phyloP scores from a whole-genome alignment of 1,140 invertebrate species.

The Drosophila pandora region DNA sequence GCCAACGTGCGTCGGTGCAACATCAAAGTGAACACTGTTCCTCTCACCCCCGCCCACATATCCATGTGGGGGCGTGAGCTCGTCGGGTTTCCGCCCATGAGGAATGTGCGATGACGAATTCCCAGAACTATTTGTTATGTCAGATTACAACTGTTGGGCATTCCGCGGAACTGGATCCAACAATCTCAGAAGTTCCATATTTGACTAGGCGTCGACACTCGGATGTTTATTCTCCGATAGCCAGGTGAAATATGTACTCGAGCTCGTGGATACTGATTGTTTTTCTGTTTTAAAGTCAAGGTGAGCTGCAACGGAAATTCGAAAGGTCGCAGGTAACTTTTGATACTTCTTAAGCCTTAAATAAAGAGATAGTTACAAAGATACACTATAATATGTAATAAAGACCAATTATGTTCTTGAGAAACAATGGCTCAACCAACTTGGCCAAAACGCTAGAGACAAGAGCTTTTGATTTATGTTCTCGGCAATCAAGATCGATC shows the following conservation, averaged over 20 bases:
- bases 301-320: neutral
- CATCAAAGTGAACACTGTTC: slow-evolving; percentile 47
- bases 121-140: slow-evolving; percentile 46
- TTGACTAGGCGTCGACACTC: slow-evolving; percentile 42
- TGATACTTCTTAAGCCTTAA: neutral
- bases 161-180: slow-evolving; percentile 41
- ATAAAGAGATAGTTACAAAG: neutral
- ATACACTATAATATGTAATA: neutral
- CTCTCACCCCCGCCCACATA: neutral
- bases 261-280: neutral
- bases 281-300: neutral
- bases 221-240: slow-evolving; percentile 33
- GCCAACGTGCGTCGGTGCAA: slow-evolving; percentile 47
- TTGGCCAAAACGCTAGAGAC: neutral
- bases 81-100: slow-evolving; percentile 19
- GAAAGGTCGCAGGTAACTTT: neutral
- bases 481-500: slow-evolving; percentile 11
- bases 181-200: slow-evolving; percentile 3
- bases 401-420: neutral
- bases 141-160: slow-evolving; percentile 43
- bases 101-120: slow-evolving; percentile 42
- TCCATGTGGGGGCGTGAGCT: slow-evolving; percentile 25
- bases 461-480: slow-evolving; percentile 5
- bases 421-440: slow-evolving; percentile 4
- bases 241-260: neutral